phyloP scores from a whole-genome alignment of 2,888 invertebrate species.

The Fabriciana adippe region DNA sequence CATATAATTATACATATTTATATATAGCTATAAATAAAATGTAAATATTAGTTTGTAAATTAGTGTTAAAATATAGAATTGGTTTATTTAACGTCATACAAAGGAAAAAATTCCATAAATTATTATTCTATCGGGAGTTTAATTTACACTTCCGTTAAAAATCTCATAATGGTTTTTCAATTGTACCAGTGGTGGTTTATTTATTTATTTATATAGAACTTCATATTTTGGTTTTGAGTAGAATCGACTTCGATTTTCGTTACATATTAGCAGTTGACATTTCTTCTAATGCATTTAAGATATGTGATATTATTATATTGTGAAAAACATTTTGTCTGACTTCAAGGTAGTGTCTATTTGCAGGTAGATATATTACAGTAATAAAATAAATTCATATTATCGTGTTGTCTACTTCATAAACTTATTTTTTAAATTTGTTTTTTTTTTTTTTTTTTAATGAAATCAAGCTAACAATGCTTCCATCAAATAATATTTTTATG shows the following conservation, averaged over 20 bases:
- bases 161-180: constrained; percentile 80
- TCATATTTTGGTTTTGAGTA: constrained; percentile 59
- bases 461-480: constrained; percentile 49
- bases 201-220: constrained; percentile 74
- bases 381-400: constrained; percentile 56
- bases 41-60: constrained; percentile 81
- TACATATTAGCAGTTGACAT: constrained; percentile 61
- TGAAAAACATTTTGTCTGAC: constrained; percentile 80
- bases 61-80: constrained; percentile 81
- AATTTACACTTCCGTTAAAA: constrained; percentile 79
- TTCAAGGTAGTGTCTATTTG: constrained; percentile 75
- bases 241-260: constrained; percentile 45
- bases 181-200: constrained; percentile 80
- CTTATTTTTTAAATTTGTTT: constrained; percentile 40
- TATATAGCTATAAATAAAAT: constrained; percentile 82
- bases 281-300: constrained; percentile 80
- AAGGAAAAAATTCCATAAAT: constrained; percentile 80
- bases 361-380: constrained; percentile 60
- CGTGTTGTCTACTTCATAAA: constrained; percentile 42
- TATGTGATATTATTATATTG: constrained; percentile 82
- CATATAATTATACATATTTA: constrained; percentile 82
- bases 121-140: constrained; percentile 80
- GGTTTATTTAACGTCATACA: constrained; percentile 81
- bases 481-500: constrained; percentile 41
- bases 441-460: constrained; percentile 36